phyloP scores from a whole-genome alignment of 2,888 invertebrate species.

The Caenorhabditis uteleia region DNA sequence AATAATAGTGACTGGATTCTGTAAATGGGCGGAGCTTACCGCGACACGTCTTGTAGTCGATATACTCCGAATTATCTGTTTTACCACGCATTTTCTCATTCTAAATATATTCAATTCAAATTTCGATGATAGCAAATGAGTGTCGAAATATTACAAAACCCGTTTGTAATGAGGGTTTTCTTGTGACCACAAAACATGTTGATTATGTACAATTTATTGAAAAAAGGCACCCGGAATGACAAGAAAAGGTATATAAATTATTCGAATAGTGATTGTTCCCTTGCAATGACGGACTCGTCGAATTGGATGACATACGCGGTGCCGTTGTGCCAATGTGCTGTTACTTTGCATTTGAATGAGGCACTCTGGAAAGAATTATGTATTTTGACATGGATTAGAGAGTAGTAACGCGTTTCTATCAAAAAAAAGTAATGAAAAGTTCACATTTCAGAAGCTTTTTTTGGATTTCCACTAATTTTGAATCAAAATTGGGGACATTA shows the following conservation, averaged over 20 bases:
- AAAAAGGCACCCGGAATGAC: neutral
- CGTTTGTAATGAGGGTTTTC: too few relatives aligned
- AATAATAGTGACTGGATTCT: neutral
- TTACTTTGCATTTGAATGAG: conserved; percentile 84
- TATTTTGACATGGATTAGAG: too few relatives aligned
- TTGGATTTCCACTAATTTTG: too few relatives aligned
- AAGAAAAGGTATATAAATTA: conserved; percentile 1
- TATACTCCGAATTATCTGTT: neutral
- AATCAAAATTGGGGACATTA: too few relatives aligned
- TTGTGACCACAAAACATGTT: too few relatives aligned
- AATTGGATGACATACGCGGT: conserved; percentile 91
- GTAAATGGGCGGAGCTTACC: neutral
- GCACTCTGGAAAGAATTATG: conserved; percentile 77
- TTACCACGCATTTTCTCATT: too few relatives aligned
- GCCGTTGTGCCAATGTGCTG: conserved; percentile 97
- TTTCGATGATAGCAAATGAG: too few relatives aligned
- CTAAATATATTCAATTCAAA: too few relatives aligned
- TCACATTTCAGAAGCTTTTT: too few relatives aligned
- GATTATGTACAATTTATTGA: too few relatives aligned
- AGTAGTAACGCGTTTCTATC: neutral
- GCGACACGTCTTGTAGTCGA: neutral
- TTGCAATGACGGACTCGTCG: conserved; percentile 65
- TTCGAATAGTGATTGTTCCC: conserved; percentile 55
- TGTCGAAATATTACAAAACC: too few relatives aligned
- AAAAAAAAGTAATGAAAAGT: neutral